Conservation (phyloP, 2,888 invertebrate species). For the Chouioia cunea region DNA sequence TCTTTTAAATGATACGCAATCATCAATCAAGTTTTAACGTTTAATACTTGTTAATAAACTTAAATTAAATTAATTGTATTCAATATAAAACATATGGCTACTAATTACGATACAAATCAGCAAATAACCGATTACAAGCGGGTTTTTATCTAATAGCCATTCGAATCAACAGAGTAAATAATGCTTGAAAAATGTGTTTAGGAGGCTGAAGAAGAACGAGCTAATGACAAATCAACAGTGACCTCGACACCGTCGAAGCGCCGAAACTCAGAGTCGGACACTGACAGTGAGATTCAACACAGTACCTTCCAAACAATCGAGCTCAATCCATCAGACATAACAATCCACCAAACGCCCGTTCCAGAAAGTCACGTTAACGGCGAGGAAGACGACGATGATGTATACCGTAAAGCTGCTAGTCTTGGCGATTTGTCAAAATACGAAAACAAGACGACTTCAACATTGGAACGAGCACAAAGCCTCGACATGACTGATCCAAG, state of each 20-base stretch:
- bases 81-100: too few species aligned
- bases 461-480: conserved; percentile 83
- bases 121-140: too few species aligned
- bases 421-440: conserved; percentile 84
- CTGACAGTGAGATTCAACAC: conserved; percentile 67
- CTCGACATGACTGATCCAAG: conserved; percentile 78
- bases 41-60: too few species aligned
- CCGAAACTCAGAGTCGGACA: conserved; percentile 70
- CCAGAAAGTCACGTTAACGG: conserved; percentile 65
- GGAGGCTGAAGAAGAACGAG: conserved; percentile 1
- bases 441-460: conserved; percentile 72
- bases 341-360: conserved; percentile 78
- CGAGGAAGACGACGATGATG: conserved; percentile 72
- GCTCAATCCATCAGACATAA: conserved; percentile 80
- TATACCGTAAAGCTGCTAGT: conserved; percentile 81
- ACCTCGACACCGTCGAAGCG: conserved; percentile 46
- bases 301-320: conserved; percentile 76
- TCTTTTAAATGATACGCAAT: too few species aligned
- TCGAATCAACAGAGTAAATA: too few species aligned
- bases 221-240: conserved; percentile 34
- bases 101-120: too few species aligned
- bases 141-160: too few species aligned
- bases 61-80: too few species aligned
- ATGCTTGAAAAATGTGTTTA: conserved; percentile 3
- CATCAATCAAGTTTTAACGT: too few species aligned